Conservation (phyloP, 2,113 vertebrate species). For the Jacana jacana region DNA sequence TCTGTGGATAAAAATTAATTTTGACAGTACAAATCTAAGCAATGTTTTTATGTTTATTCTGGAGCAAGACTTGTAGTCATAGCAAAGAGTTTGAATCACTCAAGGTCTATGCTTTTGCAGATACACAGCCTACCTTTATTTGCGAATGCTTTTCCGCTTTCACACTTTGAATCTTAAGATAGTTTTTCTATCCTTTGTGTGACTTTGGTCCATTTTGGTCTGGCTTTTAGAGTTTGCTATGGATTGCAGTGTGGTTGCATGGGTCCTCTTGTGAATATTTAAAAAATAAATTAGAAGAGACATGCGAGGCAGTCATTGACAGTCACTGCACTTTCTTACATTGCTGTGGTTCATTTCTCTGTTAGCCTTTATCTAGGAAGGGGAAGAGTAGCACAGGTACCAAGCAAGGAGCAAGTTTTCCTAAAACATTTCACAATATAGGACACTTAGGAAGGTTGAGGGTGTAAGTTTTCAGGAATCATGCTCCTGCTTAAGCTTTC, state of each 20-base stretch:
- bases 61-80: not conserved
- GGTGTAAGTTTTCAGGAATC: not conserved
- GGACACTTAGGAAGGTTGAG: not conserved
- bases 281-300: not conserved
- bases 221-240: not conserved
- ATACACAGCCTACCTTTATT: not conserved
- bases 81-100: not conserved
- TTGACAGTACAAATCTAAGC: not conserved
- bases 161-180: not conserved
- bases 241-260: not conserved
- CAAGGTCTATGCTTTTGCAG: not conserved
- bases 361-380: not conserved
- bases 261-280: not conserved
- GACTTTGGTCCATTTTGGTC: not conserved
- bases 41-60: not conserved
- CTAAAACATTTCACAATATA: not conserved
- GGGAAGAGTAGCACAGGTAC: not conserved
- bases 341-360: not conserved
- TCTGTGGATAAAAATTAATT: not conserved
- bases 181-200: not conserved
- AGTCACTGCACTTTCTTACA: not conserved
- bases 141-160: not conserved
- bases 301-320: too few species aligned
- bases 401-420: not conserved
- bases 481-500: not conserved